Evolutionary conservation across 2,888 invertebrate species (phyloP), one percentile per base, ranked within the genome.

Genomic region (Orthonevra nobilis): DNA sequence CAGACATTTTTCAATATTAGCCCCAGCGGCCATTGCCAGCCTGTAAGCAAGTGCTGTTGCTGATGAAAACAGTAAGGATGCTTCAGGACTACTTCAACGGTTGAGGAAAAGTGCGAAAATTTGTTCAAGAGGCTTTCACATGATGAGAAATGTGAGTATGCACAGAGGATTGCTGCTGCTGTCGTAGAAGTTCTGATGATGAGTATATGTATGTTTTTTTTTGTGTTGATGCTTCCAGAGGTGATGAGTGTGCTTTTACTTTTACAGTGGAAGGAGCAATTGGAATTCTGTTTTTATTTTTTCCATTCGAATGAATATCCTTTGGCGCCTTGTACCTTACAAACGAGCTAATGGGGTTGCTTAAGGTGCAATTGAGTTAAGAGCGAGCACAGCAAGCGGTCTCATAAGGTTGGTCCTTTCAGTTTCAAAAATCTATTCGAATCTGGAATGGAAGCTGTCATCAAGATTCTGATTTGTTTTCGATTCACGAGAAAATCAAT

Each of bases 1-100:
- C 46, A 72, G 58, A 72, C 42, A 9, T 64, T 77, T 72, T 64
- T 44, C 70, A 72, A 77, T 64, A 72, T 77, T 72, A 77, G 64
- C 77, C 64, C 63, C 30, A 30, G 34, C 40, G 73, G 73, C 75
- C 23, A 66, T 60, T 63, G 63, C 58, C 44, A 52, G 50, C 38
- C 26, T 44, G 44, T 17, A 64, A n/a, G n/a, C n/a, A n/a, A 52
- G 28, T 46, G 28, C 40, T 26, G 42, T 1, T 15, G 36, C 48
- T 54, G 74, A 56, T 70, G 63, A 40, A 70, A 70, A 38, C 9
- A 58, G 58, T 20, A 64, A 64, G 72, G 72, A 64, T 64, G 64
- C 77, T 72, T 50, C 32, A 60, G 58, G 63, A 72, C 58, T 64
- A 60, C 63, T 64, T 50, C 44, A 52, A 20, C 40, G 44, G 64